phyloP scores from a whole-genome alignment of 2,797 vertebrate species.

The Acrossocheilus wenchowensis region DNA sequence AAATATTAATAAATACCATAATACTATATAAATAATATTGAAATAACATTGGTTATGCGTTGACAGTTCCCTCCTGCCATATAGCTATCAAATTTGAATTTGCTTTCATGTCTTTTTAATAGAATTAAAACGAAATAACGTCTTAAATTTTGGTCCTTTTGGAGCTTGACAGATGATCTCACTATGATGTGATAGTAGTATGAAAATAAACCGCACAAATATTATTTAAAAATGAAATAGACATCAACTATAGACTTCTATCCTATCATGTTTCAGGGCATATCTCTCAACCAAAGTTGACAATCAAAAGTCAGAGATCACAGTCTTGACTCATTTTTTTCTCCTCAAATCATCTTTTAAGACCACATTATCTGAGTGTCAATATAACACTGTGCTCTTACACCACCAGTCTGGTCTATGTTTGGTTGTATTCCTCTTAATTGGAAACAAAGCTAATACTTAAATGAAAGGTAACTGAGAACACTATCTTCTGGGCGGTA shows the following conservation, averaged over 20 bases:
- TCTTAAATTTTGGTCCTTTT: not conserved
- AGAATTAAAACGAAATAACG: not conserved
- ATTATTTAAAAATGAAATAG: no score
- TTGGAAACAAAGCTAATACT: not conserved
- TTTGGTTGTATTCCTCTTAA: not conserved
- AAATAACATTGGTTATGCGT: not conserved
- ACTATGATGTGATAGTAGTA: not conserved
- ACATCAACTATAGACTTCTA: not conserved
- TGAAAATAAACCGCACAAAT: no score
- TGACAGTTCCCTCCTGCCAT: not conserved
- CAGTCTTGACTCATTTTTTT: not conserved
- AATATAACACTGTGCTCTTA: not conserved
- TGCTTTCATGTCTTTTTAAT: not conserved
- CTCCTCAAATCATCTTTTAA: not conserved
- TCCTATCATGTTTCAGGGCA: not conserved
- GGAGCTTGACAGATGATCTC: not conserved
- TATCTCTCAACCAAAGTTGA: not conserved
- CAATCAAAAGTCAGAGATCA: not conserved
- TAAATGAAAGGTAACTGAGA: not conserved
- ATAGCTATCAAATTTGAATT: not conserved
- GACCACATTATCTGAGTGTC: no score
- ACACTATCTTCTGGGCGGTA: not conserved
- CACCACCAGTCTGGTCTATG: not conserved
- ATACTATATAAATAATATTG: not conserved
- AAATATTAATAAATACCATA: not conserved